Percentiles rank a stretch among this genome's conserved stretches.
Evolutionary conservation across 2,888 invertebrate species (phyloP).

Genomic region (Dryococelus australis): DNA sequence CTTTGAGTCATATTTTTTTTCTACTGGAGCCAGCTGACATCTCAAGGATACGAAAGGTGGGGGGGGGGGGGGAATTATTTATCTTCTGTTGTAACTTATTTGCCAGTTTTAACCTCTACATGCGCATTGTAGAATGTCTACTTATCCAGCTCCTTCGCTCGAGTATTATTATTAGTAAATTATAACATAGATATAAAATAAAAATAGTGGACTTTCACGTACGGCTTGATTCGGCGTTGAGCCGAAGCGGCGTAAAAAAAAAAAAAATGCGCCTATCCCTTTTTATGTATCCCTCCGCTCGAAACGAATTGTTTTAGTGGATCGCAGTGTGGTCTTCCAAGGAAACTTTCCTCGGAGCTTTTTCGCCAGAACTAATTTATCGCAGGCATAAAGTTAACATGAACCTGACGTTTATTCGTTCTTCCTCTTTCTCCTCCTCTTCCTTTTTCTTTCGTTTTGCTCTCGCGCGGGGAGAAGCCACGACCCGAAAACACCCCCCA

Average conservation of each 20-base stretch:
- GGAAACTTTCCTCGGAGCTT: background rate
- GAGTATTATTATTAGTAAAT: background rate
- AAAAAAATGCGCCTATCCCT: background rate
- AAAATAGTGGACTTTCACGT: background rate
- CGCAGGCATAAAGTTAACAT: background rate
- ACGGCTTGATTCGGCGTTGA: background rate
- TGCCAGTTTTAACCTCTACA: background rate
- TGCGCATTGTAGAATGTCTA: background rate
- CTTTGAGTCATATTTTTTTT: background rate
- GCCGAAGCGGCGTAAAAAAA: background rate
- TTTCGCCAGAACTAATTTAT: slow-evolving; percentile 3
- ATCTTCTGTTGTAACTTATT: background rate
- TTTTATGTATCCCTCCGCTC: background rate
- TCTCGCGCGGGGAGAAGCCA: background rate
- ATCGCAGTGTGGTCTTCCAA: background rate
- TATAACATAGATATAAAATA: background rate
- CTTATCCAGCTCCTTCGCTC: background rate
- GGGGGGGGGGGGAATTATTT: no score
- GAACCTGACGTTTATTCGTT: slow-evolving; percentile 7
- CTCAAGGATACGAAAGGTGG: slow-evolving; percentile 35
- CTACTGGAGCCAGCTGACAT: background rate
- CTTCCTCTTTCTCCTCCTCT: background rate
- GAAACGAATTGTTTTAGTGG: slow-evolving; percentile 1
- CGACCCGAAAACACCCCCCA: background rate
- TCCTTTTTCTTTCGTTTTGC: no score